A percentile compares a stretch with the other conserved stretches of the same genome.
Conservation (phyloP, 2,888 invertebrate species). For the Lysandra bellargus region DNA sequence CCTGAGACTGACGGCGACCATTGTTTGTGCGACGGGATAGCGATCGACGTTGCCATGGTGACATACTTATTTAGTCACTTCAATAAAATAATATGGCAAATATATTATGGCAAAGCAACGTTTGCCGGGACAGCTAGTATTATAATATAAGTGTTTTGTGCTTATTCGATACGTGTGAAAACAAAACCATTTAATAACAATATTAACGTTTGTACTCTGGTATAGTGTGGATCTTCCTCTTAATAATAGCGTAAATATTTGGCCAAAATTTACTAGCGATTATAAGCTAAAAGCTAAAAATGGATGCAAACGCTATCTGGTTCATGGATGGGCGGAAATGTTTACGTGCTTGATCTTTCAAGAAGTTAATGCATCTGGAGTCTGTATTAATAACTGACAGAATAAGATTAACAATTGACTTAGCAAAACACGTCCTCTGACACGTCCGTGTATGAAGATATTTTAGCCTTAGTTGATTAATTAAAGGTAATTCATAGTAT, state of each 20-base stretch:
- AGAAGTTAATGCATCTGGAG: conserved; percentile 45
- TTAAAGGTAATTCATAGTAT: not conserved
- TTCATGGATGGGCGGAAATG: conserved; percentile 25
- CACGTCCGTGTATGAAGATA: not conserved
- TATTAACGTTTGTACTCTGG: too few relatives aligned
- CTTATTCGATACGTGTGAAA: too few relatives aligned
- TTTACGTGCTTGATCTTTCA: conserved; percentile 43
- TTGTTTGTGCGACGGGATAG: too few relatives aligned
- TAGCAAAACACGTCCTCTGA: conserved; percentile 1
- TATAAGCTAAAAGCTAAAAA: conserved; percentile 15
- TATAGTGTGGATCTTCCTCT: too few relatives aligned
- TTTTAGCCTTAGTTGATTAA: not conserved
- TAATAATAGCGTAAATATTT: not conserved
- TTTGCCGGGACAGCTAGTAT: too few relatives aligned
- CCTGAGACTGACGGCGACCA: too few relatives aligned
- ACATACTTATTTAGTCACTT: too few relatives aligned
- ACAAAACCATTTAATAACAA: too few relatives aligned
- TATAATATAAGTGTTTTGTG: too few relatives aligned
- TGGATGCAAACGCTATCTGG: not conserved
- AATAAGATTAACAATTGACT: conserved; percentile 35
- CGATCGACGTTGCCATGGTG: too few relatives aligned
- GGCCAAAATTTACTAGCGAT: not conserved
- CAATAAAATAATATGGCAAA: too few relatives aligned
- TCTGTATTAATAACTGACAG: conserved; percentile 43
- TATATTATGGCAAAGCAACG: too few relatives aligned